Base-by-base conservation (phyloP, 2,888 invertebrate species). In the Julus scanicus region DNA sequence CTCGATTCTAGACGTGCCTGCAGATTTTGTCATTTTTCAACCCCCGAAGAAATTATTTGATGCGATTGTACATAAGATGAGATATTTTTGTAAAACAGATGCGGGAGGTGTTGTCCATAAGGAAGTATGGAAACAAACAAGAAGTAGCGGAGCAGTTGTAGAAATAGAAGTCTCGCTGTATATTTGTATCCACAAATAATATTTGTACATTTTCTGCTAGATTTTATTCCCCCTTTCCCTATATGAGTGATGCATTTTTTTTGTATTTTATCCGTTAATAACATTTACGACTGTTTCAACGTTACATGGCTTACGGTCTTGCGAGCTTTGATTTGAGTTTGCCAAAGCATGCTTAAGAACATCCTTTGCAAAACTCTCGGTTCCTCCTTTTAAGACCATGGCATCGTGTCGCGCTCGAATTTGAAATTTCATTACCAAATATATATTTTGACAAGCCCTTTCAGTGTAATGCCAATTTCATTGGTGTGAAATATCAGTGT, bases 171-270 rank as follows among this genome's bases (percentile, higher is more conserved):
- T 80, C 80, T 80, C 80, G 80, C 80, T 80, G 80, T 80, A 80
- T 80, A 80, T 80, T 39, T 80, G 80, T 80, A 80, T 80, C 80
- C 37, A 13, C 11, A 39, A 37, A 80, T 80, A 13, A 80, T 80
- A 80, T 80, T 80, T 80, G 80, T 80, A 80, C 37, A 80, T 80
- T 80, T 80, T 80, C 80, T 80, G 80, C 80, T 80, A 13, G 80
- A 80, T 80, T 80, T 20, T 8, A 20, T 63, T 17, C 20, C 20
- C 20, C 37, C 29, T 29, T 11, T 3, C 29, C 29, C 80, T 15
- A 15, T 71, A 13, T 49, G 9, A 9, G 11, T 2, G 71, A 71
- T 71, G 71, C 71, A 20, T 71, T 71, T 71, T 80, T 53, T 53
- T 17, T 53, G 9, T 80, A 15, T 80, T 37, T 80, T 80, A 13